A percentile compares a stretch with the other conserved stretches of the same genome.
Conservation (phyloP, 2,113 vertebrate species). For the Theristicus caerulescens region DNA sequence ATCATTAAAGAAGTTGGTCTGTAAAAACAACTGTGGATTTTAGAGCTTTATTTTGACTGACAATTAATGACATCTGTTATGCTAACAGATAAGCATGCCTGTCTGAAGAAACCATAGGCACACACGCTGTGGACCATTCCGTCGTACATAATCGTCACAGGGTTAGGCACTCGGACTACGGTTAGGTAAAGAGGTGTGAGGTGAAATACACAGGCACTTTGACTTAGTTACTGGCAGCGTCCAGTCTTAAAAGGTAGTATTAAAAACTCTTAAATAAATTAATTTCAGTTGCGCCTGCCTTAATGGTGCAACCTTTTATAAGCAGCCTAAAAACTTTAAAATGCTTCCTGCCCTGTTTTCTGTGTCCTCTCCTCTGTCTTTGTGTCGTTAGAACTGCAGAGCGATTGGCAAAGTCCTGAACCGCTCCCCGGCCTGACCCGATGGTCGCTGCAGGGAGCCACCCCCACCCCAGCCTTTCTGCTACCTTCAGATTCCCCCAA, state of each 20-base stretch:
- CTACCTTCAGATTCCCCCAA: neutral
- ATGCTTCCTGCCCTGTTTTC: neutral
- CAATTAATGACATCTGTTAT: constrained; percentile 51
- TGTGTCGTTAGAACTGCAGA: neutral
- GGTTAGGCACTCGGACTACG: constrained; percentile 69
- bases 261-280: constrained; percentile 14
- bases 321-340: constrained; percentile 5
- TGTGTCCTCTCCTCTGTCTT: neutral
- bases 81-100: constrained; percentile 57
- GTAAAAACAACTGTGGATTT: constrained; percentile 73
- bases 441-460: neutral
- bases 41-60: constrained; percentile 76
- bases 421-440: neutral
- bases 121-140: constrained; percentile 43
- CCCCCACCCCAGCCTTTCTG: neutral
- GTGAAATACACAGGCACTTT: constrained; percentile 75
- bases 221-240: constrained; percentile 43
- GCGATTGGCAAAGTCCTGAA: neutral
- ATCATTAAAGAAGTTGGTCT: constrained; percentile 75
- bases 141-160: constrained; percentile 28
- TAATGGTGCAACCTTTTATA: neutral
- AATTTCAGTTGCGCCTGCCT: neutral
- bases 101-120: constrained; percentile 13
- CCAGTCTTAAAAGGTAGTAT: constrained; percentile 56
- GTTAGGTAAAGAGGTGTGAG: constrained; percentile 54